Evolutionary conservation across 2,113 vertebrate species (phyloP).

Genomic region (Chaenocephalus aceratus): DNA sequence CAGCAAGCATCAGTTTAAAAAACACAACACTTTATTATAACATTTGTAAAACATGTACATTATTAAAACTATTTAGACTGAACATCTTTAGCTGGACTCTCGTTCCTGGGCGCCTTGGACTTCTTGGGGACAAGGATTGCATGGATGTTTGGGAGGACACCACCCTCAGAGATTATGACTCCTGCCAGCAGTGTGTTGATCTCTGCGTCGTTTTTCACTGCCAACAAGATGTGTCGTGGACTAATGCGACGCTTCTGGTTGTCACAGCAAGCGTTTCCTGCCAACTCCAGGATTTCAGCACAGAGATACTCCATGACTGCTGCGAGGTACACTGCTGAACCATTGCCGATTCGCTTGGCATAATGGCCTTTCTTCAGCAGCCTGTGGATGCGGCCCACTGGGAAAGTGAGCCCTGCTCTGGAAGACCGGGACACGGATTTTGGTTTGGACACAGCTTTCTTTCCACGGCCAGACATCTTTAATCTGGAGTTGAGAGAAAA

Average conservation of each 20-base stretch:
- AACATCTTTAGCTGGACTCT: slow-evolving; percentile 40
- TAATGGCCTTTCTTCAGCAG: too few relatives aligned
- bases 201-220: slow-evolving; percentile 85
- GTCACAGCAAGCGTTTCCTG: slow-evolving; percentile 80
- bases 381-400: too few relatives aligned
- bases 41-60: not conserved
- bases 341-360: slow-evolving; percentile 28
- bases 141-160: slow-evolving; percentile 83
- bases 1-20: not conserved
- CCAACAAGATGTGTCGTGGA: slow-evolving; percentile 85
- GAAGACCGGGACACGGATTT: too few relatives aligned
- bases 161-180: slow-evolving; percentile 83
- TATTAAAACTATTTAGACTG: slow-evolving; percentile 82
- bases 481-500: not conserved
- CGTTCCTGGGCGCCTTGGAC: slow-evolving; percentile 39
- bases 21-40: not conserved
- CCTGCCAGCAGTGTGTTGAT: slow-evolving; percentile 78
- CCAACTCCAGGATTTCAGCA: slow-evolving; percentile 84
- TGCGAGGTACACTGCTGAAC: slow-evolving; percentile 80
- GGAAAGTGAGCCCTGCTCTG: too few relatives aligned
- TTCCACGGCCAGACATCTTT: not conserved
- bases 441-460: too few relatives aligned
- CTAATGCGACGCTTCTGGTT: slow-evolving; percentile 82
- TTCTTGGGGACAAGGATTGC: slow-evolving; percentile 77
- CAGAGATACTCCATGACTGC: slow-evolving; percentile 85